Evolutionary conservation across 1,140 invertebrate genomes (phyloP).

Genomic region (Mactra quadrangularis): DNA sequence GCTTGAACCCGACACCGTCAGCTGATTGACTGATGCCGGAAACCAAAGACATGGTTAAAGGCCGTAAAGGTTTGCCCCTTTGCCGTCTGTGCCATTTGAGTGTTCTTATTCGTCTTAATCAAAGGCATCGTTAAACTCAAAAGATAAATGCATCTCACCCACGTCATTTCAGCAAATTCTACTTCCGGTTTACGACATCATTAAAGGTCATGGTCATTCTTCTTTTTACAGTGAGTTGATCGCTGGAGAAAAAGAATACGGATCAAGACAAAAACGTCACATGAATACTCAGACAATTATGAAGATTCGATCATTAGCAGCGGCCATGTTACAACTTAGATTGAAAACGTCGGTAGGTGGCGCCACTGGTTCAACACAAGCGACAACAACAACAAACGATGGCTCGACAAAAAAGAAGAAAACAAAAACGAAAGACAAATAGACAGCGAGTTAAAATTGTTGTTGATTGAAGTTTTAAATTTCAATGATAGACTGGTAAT

Average conservation of each 20-base stretch:
- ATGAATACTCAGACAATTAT: conserved; percentile 38
- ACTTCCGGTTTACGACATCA: no score
- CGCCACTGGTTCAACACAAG: background rate
- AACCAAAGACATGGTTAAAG: no score
- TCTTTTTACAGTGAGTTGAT: conserved; percentile 51
- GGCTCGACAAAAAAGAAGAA: background rate
- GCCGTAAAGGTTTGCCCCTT: no score
- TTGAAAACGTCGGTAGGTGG: background rate
- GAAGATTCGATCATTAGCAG: conserved; percentile 41
- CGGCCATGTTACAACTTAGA: conserved; percentile 31
- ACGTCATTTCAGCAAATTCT: no score
- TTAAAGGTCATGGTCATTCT: no score
- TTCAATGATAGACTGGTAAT: background rate
- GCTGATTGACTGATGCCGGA: no score
- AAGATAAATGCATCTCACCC: no score
- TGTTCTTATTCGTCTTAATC: no score
- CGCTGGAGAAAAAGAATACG: conserved; percentile 43
- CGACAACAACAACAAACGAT: background rate
- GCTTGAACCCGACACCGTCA: no score
- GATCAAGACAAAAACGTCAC: conserved; percentile 19
- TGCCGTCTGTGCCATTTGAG: no score
- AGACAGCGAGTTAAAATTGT: background rate
- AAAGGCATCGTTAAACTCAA: no score
- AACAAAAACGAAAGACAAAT: no score
- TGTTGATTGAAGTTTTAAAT: background rate